Percentiles rank a stretch among this genome's conserved stretches.
Conservation (phyloP, 2,797 vertebrate species). For the Myripristis murdjan region DNA sequence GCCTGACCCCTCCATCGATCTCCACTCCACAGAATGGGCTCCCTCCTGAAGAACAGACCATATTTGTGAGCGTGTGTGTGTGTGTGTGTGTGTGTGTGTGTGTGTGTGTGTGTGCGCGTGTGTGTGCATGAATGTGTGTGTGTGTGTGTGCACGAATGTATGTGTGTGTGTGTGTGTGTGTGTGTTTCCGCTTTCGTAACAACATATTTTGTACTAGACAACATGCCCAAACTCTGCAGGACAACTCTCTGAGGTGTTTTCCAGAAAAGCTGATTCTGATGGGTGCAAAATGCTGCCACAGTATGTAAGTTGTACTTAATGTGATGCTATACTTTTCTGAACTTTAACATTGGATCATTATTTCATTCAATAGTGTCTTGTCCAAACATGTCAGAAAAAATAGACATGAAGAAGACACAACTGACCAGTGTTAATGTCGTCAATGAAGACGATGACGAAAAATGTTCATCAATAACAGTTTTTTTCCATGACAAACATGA, state of each 20-base stretch:
- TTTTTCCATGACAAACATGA: no score
- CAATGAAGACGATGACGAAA: no score
- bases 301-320: constrained; percentile 13
- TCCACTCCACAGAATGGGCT: constrained; percentile 75
- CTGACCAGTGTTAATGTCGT: no score
- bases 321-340: constrained; percentile 14
- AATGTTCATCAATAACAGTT: no score
- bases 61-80: no score
- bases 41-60: constrained; percentile 72
- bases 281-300: constrained; percentile 45
- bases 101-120: no score
- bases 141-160: constrained; percentile 40
- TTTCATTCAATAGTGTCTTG: not conserved
- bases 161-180: constrained; percentile 32
- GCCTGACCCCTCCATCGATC: constrained; percentile 83
- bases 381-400: not conserved
- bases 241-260: constrained; percentile 68
- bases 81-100: constrained; percentile 36
- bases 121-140: no score
- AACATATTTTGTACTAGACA: constrained; percentile 69
- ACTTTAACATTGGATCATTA: constrained; percentile 11
- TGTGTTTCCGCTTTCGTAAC: constrained; percentile 61
- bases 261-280: constrained; percentile 51
- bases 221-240: constrained; percentile 62
- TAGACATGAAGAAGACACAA: no score